These are phyloP conservation scores for Nothoprocta perdicaria DNA, from an alignment of 2,113 vertebrate species.

Conservation along the genomic window DNA sequence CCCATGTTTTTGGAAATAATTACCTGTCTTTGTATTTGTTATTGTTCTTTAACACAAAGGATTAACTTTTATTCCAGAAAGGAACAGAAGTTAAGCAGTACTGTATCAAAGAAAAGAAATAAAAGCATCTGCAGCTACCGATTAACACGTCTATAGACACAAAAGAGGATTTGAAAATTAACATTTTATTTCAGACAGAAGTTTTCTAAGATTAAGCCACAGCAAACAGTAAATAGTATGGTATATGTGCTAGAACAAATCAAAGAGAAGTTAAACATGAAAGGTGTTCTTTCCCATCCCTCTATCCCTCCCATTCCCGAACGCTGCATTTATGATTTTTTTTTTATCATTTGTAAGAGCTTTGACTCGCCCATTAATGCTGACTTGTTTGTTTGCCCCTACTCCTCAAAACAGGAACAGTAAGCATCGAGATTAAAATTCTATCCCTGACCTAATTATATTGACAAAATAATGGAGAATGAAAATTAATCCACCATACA, in stretches of 20 bases:
- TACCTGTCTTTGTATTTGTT: conserved; percentile 61
- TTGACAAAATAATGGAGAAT: neutral
- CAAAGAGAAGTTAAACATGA: neutral
- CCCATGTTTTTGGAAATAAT: conserved; percentile 51
- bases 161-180: conserved; percentile 43
- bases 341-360: neutral
- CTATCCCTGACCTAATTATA: neutral
- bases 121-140: neutral
- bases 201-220: conserved; percentile 25
- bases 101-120: conserved; percentile 35
- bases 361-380: neutral
- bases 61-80: conserved; percentile 53
- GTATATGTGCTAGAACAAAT: neutral
- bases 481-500: neutral
- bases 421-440: neutral
- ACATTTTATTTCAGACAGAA: neutral
- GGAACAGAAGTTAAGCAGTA: conserved; percentile 47
- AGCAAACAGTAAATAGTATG: conserved; percentile 15
- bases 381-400: neutral
- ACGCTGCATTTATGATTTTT: neutral
- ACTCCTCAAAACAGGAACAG: neutral
- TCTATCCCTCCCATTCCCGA: neutral
- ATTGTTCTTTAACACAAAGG: conserved; percentile 57
- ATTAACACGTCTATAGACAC: conserved; percentile 40
- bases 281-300: neutral